Evolutionary conservation across 2,113 vertebrate genomes (phyloP), one percentile per base, ranked within the genome.

Genomic region (Salminus brasiliensis): DNA sequence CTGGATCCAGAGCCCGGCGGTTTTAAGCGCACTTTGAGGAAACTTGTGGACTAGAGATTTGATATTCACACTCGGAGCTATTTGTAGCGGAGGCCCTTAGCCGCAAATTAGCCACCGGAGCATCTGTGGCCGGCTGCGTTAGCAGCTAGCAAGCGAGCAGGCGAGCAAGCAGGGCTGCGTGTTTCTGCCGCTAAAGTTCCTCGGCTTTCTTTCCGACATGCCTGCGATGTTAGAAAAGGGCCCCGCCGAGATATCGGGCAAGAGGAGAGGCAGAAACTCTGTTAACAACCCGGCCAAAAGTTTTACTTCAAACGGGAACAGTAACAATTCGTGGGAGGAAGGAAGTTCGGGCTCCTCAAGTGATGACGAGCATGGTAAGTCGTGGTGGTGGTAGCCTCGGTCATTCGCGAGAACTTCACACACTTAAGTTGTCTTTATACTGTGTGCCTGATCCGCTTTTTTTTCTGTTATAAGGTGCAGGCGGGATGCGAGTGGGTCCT

Each of bases 341-440:
- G 96, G 94, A 90, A 97, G 95, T 93, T 95, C 94, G 47, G 95
- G 94, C 74, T 96, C 95, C n/a, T 96, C 95, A 82, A 96, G 95
- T 89, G 96, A 97, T 89, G 96, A 97, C 75, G 96, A 97, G 89
- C 95, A 96, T 88, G 96, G 96, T 97, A 92, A 92, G 94, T 87
- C 86, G 84, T 66, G 9, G 41, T 5, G 74, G 72, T 81, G 76
- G 89, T 93, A 93, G 91, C 92, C 92, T 91, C 89, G 88, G 65
- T 80, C 89, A 55, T 32, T 67, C 74, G 23, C 36, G 21, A 83
- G 41, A 85, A 87, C 74, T 87, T 88, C 75, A 60, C 47, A 73
- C 78, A 79, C 76, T 80, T 81, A 41, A 76, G 0, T 11, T 29
- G 71, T 23, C 63, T 3, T n/a, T 49, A 16, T 12, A 62, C 4